Evolutionary conservation across 2,113 vertebrate genomes (phyloP), one percentile per base, ranked within the genome.

Genomic region (Trogon surrucura): DNA sequence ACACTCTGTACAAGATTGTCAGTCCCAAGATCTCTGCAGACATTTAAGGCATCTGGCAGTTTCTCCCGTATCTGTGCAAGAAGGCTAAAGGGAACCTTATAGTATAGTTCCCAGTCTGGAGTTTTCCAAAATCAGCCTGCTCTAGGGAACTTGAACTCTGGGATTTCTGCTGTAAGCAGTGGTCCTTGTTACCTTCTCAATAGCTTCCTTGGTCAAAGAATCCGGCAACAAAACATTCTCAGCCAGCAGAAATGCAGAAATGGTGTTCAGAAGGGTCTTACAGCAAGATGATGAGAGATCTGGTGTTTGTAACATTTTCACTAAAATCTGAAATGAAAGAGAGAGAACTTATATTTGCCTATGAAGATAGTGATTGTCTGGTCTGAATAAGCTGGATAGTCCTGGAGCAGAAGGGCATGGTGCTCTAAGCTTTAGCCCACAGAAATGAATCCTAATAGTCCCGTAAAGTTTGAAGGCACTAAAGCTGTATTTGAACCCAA

Each of bases 221-320:
- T 97, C 96, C 5, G 99, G 98, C 90, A 99, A 96, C 45, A 79
- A 78, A 91, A 99, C 51, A 64, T 98, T 99, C 93, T 99, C 98
- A 3, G 98, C 98, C 13, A 99, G 97, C 45, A 99, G 97, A 73
- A 99, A 97, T 34, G 98, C 97, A 41, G 41, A 41, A 41, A 41
- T 95, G 27, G 98, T 98, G 91, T 98, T 98, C 69, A 99, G 98
- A 38, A 99, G 97, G 21, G 97, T 97, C 50, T 97, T 91, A 72
- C 85, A 97, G 96, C 99, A 99, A 88, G 98, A 85, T 16, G 91
- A 74, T 2, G 98, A 98, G 71, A 99, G 97, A 81, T 91, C 53
- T 0, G 96, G 91, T 48, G 97, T 96, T 81, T 97, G 97, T 53
- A 98, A 93, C 88, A 99, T 93, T 95, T 97, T 95, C 41, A 98